phyloP scores from a whole-genome alignment of 35 echinoderm and acorn worm genomes.

The Heliocidaris tuberculata region DNA sequence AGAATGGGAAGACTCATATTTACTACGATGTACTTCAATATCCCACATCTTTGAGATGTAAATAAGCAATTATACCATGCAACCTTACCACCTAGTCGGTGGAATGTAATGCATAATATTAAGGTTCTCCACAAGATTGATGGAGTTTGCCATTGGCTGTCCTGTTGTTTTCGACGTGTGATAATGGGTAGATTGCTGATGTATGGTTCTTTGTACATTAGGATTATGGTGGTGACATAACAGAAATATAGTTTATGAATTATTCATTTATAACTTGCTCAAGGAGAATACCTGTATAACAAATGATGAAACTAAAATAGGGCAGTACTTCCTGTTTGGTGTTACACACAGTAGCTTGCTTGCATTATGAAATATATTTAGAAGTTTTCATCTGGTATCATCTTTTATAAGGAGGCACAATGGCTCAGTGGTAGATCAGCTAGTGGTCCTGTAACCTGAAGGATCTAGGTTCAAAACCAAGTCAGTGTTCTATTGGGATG shows the following conservation, averaged over 20 bases:
- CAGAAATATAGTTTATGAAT: neutral
- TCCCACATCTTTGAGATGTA: neutral
- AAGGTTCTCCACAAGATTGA: neutral
- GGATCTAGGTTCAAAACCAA: too few species aligned
- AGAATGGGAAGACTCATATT: neutral
- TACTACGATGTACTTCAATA: neutral
- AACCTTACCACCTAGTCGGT: neutral
- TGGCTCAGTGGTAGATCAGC: too few species aligned
- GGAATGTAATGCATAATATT: slow-evolving; percentile 13
- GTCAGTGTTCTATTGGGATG: too few species aligned
- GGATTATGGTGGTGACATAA: neutral
- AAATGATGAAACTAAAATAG: too few species aligned
- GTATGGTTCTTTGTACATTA: neutral
- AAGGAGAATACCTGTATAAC: too few species aligned
- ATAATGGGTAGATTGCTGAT: neutral
- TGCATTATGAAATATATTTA: too few species aligned
- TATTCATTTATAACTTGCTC: too few species aligned
- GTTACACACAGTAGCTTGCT: too few species aligned
- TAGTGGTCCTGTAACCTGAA: too few species aligned
- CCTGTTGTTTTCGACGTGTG: neutral
- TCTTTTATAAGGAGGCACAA: too few species aligned
- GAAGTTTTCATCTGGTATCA: too few species aligned
- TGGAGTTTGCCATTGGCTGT: neutral
- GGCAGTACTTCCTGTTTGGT: too few species aligned
- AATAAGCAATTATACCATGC: neutral